Base-by-base conservation (phyloP, 2,888 invertebrate species). In the Lutraria lutraria region DNA sequence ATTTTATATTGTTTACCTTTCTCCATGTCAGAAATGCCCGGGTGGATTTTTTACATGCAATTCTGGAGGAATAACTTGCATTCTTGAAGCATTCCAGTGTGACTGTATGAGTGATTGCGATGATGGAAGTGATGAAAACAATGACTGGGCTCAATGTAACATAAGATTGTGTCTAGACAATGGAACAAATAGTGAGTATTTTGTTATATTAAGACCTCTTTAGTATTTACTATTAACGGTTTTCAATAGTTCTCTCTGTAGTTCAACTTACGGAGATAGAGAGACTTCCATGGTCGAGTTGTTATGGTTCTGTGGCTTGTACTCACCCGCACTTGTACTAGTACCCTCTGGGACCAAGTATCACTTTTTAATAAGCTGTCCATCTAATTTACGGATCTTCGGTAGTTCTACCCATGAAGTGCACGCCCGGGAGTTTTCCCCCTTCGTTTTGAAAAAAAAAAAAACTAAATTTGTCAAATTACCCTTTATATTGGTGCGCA, bases 101-200 rank as follows among this genome's bases (percentile, higher is more conserved):
- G 92, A 93, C 52, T 93, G 93, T 54, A 56, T 31, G 31, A 43
- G 13, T 2, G 93, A 93, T 52, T 93, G 93, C 83, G 88, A 90
- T 21, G 93, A 93, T 81, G 91, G 92, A 68, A 93, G 92, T 89
- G 93, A 93, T 68, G 93, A 93, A 88, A 60, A 86, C 1, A 29
- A 68, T 0, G 54, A 52, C 15, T 93, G 92, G 88, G 93, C 90
- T 0, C 72, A 85, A 16, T 93, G 93, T 81, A 31, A 85, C 21
- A 34, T 79, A 31, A 34, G 52, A 25, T 25, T 72, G 12, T 76
- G 76, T 76, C 76, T n/a, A 29, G 6, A 72, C 31, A 76, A 76
- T 25, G 76, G 76, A 34, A 31, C 76, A 19, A 76, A 76, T 76
- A 31, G 76, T 76, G 31, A 31, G 76, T 16, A 31, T 15, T 76